phyloP scores from a whole-genome alignment of 2,888 invertebrate species.

The Temnothorax unifasciatus region DNA sequence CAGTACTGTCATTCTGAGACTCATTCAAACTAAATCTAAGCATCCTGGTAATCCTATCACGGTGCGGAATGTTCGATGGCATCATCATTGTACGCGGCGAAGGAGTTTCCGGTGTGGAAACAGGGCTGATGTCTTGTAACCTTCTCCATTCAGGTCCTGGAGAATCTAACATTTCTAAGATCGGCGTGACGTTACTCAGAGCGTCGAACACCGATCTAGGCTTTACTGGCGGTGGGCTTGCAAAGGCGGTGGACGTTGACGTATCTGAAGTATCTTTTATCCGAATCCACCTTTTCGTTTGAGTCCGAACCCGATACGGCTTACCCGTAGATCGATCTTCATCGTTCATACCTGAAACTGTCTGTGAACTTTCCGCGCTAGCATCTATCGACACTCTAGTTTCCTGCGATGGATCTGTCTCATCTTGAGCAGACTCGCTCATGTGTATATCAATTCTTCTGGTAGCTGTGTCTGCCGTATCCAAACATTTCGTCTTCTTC shows the following conservation, averaged over 20 bases:
- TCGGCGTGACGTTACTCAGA: constrained; percentile 75
- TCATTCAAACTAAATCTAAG: constrained; percentile 62
- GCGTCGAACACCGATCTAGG: constrained; percentile 68
- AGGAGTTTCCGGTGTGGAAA: constrained; percentile 84
- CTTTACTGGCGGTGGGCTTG: constrained; percentile 80
- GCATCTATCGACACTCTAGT: constrained; percentile 73
- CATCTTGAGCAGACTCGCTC: constrained; percentile 58
- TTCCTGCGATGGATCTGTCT: constrained; percentile 61
- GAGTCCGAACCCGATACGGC: constrained; percentile 71
- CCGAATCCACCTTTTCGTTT: constrained; percentile 68
- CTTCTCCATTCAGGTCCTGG: constrained; percentile 75
- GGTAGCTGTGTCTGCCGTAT: constrained; percentile 34
- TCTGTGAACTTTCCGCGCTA: constrained; percentile 79
- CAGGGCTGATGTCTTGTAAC: constrained; percentile 80
- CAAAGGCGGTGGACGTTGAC: constrained; percentile 81
- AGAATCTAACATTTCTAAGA: constrained; percentile 82
- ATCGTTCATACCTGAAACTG: constrained; percentile 68
- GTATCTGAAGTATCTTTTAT: constrained; percentile 81
- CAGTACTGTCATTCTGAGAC: constrained; percentile 44
- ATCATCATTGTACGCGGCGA: constrained; percentile 82
- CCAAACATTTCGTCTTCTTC: constrained; percentile 59
- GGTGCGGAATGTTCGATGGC: constrained; percentile 81
- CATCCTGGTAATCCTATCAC: constrained; percentile 72
- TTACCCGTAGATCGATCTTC: constrained; percentile 58
- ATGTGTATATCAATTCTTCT: constrained; percentile 64